Evolutionary conservation across 2,113 vertebrate species (phyloP).

Genomic region (Hemiprocne comata): DNA sequence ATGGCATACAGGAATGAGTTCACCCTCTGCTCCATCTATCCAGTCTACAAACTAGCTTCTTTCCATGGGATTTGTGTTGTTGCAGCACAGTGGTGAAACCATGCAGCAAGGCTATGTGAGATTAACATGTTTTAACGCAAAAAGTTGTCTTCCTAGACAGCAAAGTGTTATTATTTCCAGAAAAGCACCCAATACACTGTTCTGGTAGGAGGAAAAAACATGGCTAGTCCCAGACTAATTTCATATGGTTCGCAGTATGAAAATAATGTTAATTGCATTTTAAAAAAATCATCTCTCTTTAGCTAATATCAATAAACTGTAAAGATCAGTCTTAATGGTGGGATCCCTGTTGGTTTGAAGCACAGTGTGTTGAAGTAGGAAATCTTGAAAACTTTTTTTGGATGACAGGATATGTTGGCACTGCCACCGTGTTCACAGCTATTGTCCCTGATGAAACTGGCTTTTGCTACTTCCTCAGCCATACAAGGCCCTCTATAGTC

Average conservation of each 20-base stretch:
- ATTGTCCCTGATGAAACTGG: slow-evolving; percentile 28
- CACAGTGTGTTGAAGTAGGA: background rate
- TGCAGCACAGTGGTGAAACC: background rate
- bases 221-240: background rate
- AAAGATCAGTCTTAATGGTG: background rate
- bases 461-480: slow-evolving; percentile 54
- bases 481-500: background rate
- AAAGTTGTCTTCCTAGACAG: background rate
- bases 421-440: background rate
- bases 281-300: background rate
- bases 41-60: background rate
- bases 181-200: background rate
- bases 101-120: background rate
- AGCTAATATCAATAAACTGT: background rate
- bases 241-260: background rate
- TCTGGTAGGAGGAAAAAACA: background rate
- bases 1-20: background rate
- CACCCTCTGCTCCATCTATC: background rate
- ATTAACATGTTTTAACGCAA: background rate
- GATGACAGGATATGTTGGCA: background rate
- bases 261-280: background rate
- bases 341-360: background rate
- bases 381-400: slow-evolving; percentile 36
- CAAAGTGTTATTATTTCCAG: background rate
- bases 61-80: background rate